A percentile compares a stretch with the other conserved stretches of the same genome.
These are phyloP conservation scores for Pseudochirops cupreus DNA, from an alignment of 2,797 vertebrate species.

Conservation along the genomic window DNA sequence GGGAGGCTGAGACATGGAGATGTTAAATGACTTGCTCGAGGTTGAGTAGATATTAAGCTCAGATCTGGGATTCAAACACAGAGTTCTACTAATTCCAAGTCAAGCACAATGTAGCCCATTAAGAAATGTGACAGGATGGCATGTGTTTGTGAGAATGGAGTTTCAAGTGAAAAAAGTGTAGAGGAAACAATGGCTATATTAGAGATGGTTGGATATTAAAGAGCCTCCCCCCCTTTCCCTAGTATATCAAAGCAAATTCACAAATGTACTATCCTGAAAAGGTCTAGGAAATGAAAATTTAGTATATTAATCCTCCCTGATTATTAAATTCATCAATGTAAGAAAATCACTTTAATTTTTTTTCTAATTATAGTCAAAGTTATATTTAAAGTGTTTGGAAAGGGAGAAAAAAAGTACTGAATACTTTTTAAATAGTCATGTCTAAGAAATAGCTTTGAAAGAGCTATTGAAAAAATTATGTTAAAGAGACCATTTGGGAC, in stretches of 20 bases:
- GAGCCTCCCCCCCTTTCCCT: neutral
- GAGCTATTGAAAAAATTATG: neutral
- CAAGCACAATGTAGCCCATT: neutral
- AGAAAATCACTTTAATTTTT: slow-evolving; percentile 41
- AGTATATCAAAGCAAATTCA: neutral
- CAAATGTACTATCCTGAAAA: neutral
- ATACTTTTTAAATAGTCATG: slow-evolving; percentile 9
- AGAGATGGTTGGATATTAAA: neutral
- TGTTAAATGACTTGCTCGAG: neutral
- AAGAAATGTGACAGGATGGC: neutral
- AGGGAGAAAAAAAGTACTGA: slow-evolving; percentile 14
- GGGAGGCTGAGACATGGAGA: neutral
- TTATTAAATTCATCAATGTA: slow-evolving; percentile 16
- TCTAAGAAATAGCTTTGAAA: slow-evolving; percentile 33
- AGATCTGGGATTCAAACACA: neutral
- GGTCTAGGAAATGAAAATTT: slow-evolving; percentile 1
- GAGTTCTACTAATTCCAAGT: neutral
- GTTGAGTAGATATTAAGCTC: neutral
- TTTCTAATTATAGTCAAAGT: slow-evolving; percentile 7
- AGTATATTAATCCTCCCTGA: slow-evolving; percentile 18
- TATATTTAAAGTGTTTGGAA: slow-evolving; percentile 33
- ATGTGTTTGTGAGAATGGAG: neutral
- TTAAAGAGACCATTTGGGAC: neutral
- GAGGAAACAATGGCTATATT: neutral
- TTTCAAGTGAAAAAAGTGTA: neutral